Evolutionary conservation across 2,888 invertebrate species (phyloP), one percentile per base, ranked within the genome.

Genomic region (Sussaba pulchella): DNA sequence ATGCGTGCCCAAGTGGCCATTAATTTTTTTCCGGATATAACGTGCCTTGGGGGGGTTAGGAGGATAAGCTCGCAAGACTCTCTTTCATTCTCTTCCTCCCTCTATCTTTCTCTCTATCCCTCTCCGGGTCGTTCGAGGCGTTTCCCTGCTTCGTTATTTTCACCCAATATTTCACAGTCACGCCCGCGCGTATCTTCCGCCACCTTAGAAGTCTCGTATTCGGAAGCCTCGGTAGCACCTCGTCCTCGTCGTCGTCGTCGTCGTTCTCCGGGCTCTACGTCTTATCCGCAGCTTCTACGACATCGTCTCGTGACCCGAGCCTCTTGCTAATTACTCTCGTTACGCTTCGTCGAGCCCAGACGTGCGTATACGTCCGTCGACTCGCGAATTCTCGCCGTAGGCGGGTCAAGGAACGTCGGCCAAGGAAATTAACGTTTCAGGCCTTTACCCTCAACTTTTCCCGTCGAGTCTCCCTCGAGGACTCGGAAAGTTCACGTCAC

Each of bases 301-400:
- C 61, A 59, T 54, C 70, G 76, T 80, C 80, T 76, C 72, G 73
- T 59, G 77, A 70, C 64, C 61, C 75, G 67, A 80, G 61, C 66
- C 70, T 43, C 71, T 74, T 70, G 73, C 70, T 74, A 81, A 77
- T 81, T 81, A 81, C 77, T 77, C 81, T 81, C 81, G 77, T 81
- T 81, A 81, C 73, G 66, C 77, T 74, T 50, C 52, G 64, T 70
- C 73, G 73, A 66, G 69, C 64, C 64, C 77, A 77, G 76, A 67
- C 72, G 36, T 64, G 41, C 54, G 67, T 54, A 79, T 59, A 70
- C 52, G 57, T 43, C 43, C 31, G 57, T 54, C n/a, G 26, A 54
- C 41, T 57, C 57, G 41, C 21, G 14, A n/a, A n/a, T n/a, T n/a
- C n/a, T n/a, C n/a, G n/a, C n/a, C n/a, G 45, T 3, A 50, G 26